Conservation (phyloP, 2,888 invertebrate genomes). For the Eilema caniola region DNA sequence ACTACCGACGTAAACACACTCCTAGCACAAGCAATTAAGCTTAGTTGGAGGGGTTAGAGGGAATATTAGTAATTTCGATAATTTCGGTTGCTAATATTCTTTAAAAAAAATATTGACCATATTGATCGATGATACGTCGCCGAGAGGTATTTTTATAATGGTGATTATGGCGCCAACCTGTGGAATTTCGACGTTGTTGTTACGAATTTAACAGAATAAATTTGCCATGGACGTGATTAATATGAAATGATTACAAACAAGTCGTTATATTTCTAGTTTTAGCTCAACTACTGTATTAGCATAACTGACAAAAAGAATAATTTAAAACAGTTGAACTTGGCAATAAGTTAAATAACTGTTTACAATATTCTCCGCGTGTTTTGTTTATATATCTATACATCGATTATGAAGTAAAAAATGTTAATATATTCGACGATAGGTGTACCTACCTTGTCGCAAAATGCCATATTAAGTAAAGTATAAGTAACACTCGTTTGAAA, state of each 20-base stretch:
- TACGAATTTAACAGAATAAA: conserved; percentile 60
- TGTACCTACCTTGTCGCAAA: conserved; percentile 22
- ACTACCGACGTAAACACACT: too few species aligned
- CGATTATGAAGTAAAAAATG: conserved; percentile 24
- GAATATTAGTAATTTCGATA: too few species aligned
- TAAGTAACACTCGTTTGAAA: conserved; percentile 35
- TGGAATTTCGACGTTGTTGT: conserved; percentile 40
- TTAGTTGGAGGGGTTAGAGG: too few species aligned
- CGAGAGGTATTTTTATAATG: conserved; percentile 32
- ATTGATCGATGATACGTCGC: conserved; percentile 7
- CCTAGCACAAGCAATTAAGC: too few species aligned
- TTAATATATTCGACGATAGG: conserved; percentile 15
- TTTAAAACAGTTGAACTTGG: conserved; percentile 29
- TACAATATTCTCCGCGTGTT: conserved; percentile 21
- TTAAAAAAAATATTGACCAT: neutral
- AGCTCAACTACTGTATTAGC: conserved; percentile 56
- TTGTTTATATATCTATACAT: conserved; percentile 32
- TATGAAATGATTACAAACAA: conserved; percentile 61
- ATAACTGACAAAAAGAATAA: conserved; percentile 45
- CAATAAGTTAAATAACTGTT: conserved; percentile 33
- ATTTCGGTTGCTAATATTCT: too few species aligned
- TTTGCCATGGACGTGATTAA: conserved; percentile 48
- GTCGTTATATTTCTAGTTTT: conserved; percentile 58
- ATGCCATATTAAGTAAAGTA: conserved; percentile 33
- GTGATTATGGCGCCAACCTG: conserved; percentile 62